Percentiles rank a stretch among this genome's conserved stretches.
These are phyloP conservation scores for Hypomesus transpacificus DNA, from an alignment of 2,113 vertebrate genomes.

Conservation along the genomic window DNA sequence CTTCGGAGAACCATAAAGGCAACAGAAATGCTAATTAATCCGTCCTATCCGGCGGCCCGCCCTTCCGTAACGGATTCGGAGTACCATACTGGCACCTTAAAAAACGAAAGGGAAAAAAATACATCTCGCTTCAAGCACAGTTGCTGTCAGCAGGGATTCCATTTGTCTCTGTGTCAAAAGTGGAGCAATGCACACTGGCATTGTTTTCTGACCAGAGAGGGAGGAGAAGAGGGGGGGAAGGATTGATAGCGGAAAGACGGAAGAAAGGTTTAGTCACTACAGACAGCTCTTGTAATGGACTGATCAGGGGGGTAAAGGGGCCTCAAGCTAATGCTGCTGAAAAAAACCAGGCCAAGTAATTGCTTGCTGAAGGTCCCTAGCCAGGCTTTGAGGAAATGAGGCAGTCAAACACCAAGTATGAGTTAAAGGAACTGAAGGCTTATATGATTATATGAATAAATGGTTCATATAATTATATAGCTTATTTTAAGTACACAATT, in stretches of 20 bases:
- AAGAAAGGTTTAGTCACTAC: not conserved
- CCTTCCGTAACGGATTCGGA: too few relatives aligned
- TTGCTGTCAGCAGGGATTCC: slow-evolving; percentile 5
- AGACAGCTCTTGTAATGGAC: slow-evolving; percentile 18
- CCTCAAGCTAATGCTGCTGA: not conserved
- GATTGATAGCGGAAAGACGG: too few relatives aligned
- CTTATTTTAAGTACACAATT: too few relatives aligned
- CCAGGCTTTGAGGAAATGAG: not conserved
- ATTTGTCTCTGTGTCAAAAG: slow-evolving; percentile 5
- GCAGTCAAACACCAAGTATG: not conserved
- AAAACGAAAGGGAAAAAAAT: not conserved
- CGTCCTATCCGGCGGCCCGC: too few relatives aligned
- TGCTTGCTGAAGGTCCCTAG: slow-evolving; percentile 1
- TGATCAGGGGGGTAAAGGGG: not conserved
- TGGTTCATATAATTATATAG: too few relatives aligned
- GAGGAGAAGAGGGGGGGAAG: not conserved
- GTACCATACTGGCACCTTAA: too few relatives aligned
- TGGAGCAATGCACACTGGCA: not conserved
- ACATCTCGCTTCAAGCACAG: slow-evolving; percentile 13
- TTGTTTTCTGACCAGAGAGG: not conserved
- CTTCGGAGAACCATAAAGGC: too few relatives aligned
- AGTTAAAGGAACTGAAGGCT: too few relatives aligned
- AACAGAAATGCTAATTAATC: too few relatives aligned
- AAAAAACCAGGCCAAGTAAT: slow-evolving; percentile 10
- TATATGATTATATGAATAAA: too few relatives aligned